These are phyloP conservation scores for Temnothorax curvispinosus DNA, from an alignment of 1,140 invertebrate species.

Conservation along the genomic window DNA sequence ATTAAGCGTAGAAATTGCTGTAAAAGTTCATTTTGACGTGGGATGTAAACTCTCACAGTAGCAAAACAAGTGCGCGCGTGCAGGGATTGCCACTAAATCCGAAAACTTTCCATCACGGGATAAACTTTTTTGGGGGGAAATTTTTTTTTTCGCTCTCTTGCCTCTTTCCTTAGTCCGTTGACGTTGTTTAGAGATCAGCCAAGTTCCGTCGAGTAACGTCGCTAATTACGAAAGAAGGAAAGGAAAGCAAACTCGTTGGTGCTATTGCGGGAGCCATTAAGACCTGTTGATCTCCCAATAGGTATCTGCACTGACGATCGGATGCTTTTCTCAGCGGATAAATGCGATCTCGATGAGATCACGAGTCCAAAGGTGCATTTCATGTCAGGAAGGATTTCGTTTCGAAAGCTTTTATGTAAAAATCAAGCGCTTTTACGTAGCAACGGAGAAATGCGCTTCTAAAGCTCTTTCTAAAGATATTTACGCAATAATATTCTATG, in stretches of 20 bases:
- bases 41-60: slow-evolving; percentile 19
- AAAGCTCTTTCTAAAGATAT: background rate
- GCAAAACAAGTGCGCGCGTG: slow-evolving; percentile 11
- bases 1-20: slow-evolving; percentile 8
- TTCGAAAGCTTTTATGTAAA: background rate
- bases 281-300: slow-evolving; percentile 58
- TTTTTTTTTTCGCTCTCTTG: background rate
- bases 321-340: slow-evolving; percentile 24
- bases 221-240: slow-evolving; percentile 50
- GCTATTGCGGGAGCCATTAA: slow-evolving; percentile 49
- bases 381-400: background rate
- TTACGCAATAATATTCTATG: background rate
- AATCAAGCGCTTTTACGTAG: background rate
- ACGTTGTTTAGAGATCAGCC: slow-evolving; percentile 27
- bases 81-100: slow-evolving; percentile 17
- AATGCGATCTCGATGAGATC: slow-evolving; percentile 32
- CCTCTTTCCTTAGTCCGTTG: background rate
- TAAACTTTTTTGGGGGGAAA: slow-evolving; percentile 32
- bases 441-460: background rate
- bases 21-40: slow-evolving; percentile 27
- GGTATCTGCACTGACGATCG: slow-evolving; percentile 37
- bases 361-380: background rate
- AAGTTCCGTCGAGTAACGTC: slow-evolving; percentile 39
- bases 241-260: slow-evolving; percentile 43
- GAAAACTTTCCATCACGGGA: slow-evolving; percentile 43